Base-by-base conservation (phyloP, 2,888 invertebrate species). In the Gerris lacustris region DNA sequence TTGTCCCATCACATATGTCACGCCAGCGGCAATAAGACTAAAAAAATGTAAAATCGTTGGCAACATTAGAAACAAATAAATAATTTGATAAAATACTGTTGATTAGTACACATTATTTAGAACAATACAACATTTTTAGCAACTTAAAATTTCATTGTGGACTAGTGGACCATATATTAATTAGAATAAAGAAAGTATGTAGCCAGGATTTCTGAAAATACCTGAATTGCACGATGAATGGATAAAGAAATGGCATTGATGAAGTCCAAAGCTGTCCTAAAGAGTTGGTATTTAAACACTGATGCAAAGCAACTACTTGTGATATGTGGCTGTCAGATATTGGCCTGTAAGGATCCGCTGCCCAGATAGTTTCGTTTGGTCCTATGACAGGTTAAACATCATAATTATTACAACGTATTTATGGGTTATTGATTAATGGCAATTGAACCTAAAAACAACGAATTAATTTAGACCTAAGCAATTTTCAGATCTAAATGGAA, bases 151-250 rank as follows among this genome's bases (percentile, higher is more conserved):
- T 31, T 31, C 31, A 31, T 31, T 2, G 31, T 31, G 31, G 31
- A 31, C 31, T 31, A 31, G 31, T 31, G 31, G 31, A 31, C 31
- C 31, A 31, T 31, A 31, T 31, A 31, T 31, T 31, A 1, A 2
- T 31, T 31, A 31, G 4, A 31, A 31, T 31, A 1, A 31, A 31
- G 31, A 31, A 31, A 31, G 31, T 31, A 31, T 31, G 31, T 2
- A 31, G 31, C 31, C 31, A 31, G 31, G 31, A 31, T 31, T 31
- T 31, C 31, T 31, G 31, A 2, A 2, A 2, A 31, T 77, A 83
- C 83, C 83, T 83, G 78, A 84, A 84, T 75, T 84, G 83, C 4
- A 84, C 82, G 68, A 84, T 83, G 76, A 84, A 84, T 2, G 84
- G 84, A 76, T 84, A 83, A 1, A 84, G 79, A 74, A 83, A 83